These are phyloP conservation scores for Pipa parva DNA, from an alignment of 2,113 vertebrate genomes.

Conservation along the genomic window DNA sequence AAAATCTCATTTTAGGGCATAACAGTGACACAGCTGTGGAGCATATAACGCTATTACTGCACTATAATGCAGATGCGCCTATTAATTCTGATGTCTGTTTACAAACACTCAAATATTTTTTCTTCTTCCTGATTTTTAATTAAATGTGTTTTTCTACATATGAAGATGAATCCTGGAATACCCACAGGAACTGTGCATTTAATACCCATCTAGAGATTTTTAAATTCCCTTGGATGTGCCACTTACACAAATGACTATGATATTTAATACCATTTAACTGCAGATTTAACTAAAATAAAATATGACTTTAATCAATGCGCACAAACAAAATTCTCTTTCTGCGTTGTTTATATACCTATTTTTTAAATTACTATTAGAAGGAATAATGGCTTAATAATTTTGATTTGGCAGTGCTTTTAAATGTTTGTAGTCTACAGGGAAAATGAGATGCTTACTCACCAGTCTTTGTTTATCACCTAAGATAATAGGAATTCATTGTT, in stretches of 20 bases:
- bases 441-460: conserved; percentile 36
- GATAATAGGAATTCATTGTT: conserved; percentile 32
- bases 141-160: not conserved
- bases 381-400: conserved; percentile 38
- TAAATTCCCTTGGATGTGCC: conserved; percentile 25
- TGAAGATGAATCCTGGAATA: not conserved
- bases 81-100: too few relatives aligned
- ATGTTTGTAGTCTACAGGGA: conserved; percentile 36
- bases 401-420: conserved; percentile 40
- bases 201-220: conserved; percentile 6
- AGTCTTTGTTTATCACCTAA: conserved; percentile 38
- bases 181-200: conserved; percentile 5
- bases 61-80: too few relatives aligned
- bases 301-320: conserved; percentile 40
- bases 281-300: conserved; percentile 37
- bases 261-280: conserved; percentile 23
- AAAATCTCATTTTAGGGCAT: too few relatives aligned
- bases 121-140: not conserved
- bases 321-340: conserved; percentile 23
- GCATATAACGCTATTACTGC: too few relatives aligned
- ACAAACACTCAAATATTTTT: too few relatives aligned
- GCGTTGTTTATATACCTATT: conserved; percentile 30
- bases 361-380: conserved; percentile 43
- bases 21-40: too few relatives aligned
- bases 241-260: conserved; percentile 22